phyloP scores from a whole-genome alignment of 2,113 vertebrate species.

The Rhabdornis inornatus region DNA sequence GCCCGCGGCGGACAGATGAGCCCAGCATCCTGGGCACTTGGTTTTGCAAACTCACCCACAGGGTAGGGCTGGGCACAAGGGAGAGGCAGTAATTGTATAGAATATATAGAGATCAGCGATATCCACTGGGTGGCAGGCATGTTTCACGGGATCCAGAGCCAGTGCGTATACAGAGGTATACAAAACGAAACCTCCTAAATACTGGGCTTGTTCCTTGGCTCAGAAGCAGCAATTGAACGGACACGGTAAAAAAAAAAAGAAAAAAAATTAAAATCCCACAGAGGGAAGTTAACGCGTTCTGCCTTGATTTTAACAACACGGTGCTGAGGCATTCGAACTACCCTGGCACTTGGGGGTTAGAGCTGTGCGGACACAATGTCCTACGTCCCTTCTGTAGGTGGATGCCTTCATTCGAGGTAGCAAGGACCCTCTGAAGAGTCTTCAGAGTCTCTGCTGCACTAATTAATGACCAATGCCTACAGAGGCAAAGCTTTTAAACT shows the following conservation, averaged over 20 bases:
- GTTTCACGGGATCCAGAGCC: not conserved
- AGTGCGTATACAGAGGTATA: fast-evolving
- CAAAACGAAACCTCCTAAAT: not conserved
- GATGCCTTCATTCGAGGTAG: not conserved
- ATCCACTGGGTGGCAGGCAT: conserved; percentile 69
- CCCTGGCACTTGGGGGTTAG: fast-evolving
- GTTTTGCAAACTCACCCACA: not conserved
- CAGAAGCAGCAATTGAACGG: not conserved
- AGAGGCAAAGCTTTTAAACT: not conserved
- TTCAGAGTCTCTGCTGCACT: not conserved
- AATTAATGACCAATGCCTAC: not conserved
- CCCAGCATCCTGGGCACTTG: not conserved
- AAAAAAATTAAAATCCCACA: not conserved
- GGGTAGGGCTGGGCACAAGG: fast-evolving
- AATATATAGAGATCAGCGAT: not conserved
- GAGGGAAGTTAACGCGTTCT: not conserved
- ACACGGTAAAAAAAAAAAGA: fast-evolving
- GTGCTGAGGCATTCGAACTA: not conserved
- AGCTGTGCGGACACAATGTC: fast-evolving
- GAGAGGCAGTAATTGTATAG: not conserved
- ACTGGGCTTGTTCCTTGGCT: not conserved
- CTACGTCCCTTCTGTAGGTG: not conserved
- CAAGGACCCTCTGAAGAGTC: not conserved
- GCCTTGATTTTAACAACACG: not conserved
- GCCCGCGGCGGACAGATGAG: fast-evolving